phyloP scores from a whole-genome alignment of 2,797 vertebrate genomes.

The Trachurus trachurus region DNA sequence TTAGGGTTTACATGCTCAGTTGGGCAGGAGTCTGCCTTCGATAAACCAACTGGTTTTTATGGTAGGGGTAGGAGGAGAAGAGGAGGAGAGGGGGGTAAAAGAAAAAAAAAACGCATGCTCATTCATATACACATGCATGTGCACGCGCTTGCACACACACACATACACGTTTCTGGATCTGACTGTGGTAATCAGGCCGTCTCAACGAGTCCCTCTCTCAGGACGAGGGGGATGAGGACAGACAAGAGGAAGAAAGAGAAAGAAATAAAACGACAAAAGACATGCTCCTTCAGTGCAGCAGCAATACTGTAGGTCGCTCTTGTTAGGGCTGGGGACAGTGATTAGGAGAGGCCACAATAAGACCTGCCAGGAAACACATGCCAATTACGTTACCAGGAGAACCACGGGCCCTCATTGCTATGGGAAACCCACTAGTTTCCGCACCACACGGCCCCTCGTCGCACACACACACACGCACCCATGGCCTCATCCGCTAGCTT shows the following conservation, averaged over 20 bases:
- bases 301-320: slow-evolving; percentile 86
- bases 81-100: too few species aligned
- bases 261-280: slow-evolving; percentile 84
- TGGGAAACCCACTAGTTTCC: slow-evolving; percentile 89
- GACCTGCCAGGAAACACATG: slow-evolving; percentile 98
- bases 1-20: slow-evolving; percentile 89
- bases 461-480: slow-evolving; percentile 20
- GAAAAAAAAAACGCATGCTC: slow-evolving; percentile 25
- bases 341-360: slow-evolving; percentile 99
- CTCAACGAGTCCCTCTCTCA: slow-evolving; percentile 72
- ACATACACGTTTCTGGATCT: slow-evolving; percentile 58
- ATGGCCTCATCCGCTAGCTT: slow-evolving; percentile 48
- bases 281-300: slow-evolving; percentile 79
- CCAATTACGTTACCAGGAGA: slow-evolving; percentile 97
- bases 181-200: slow-evolving; percentile 80
- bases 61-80: slow-evolving; percentile 3
- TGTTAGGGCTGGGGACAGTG: slow-evolving; percentile 92
- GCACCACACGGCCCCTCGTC: slow-evolving; percentile 43
- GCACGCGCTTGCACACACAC: slow-evolving; percentile 13
- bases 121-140: slow-evolving; percentile 51
- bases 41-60: slow-evolving; percentile 88
- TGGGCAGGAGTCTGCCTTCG: slow-evolving; percentile 89
- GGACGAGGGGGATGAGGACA: slow-evolving; percentile 72
- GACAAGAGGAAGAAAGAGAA: slow-evolving; percentile 77
- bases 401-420: slow-evolving; percentile 95